These are phyloP conservation scores for Lophotis ruficrista DNA, from an alignment of 2,113 vertebrate genomes.

Conservation along the genomic window DNA sequence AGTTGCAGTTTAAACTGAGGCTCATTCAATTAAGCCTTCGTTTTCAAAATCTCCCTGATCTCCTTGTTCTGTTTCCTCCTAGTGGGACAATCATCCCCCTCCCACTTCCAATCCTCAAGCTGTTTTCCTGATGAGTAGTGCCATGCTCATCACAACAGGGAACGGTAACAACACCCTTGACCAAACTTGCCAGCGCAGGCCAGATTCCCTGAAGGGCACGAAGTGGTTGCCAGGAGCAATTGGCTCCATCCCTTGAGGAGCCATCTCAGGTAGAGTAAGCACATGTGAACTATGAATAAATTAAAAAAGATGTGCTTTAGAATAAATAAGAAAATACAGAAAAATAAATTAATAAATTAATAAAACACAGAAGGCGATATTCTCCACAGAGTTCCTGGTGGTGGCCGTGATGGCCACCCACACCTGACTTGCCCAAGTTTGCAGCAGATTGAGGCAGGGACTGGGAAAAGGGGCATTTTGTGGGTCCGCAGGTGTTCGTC, in stretches of 20 bases:
- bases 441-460: neutral
- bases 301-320: neutral
- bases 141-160: neutral
- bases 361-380: neutral
- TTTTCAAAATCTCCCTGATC: neutral
- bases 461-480: neutral
- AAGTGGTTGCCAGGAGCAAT: rapidly evolving
- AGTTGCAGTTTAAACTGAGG: neutral
- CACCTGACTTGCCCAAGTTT: neutral
- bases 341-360: neutral
- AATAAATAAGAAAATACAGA: neutral
- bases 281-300: neutral
- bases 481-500: neutral
- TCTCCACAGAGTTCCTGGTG: neutral
- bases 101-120: neutral
- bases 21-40: neutral
- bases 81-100: neutral
- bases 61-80: neutral
- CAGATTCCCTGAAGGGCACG: neutral
- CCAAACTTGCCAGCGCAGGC: neutral
- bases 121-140: neutral
- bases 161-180: neutral
- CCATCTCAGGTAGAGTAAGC: neutral
- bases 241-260: neutral
- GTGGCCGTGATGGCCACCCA: rapidly evolving